These are phyloP conservation scores for Falco columbarius DNA, from an alignment of 2,797 vertebrate genomes.

Conservation along the genomic window DNA sequence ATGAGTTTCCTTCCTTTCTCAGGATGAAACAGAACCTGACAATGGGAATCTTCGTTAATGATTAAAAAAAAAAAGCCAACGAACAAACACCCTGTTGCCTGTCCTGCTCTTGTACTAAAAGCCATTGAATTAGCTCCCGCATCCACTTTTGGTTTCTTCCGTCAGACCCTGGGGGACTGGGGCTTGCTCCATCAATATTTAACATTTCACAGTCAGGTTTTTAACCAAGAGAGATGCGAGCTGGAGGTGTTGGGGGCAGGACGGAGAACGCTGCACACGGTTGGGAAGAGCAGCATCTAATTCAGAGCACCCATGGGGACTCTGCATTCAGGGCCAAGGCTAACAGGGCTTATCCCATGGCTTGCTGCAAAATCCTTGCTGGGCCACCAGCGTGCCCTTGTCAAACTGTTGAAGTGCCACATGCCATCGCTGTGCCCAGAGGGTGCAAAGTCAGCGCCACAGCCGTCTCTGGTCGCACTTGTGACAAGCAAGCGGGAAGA, in stretches of 20 bases:
- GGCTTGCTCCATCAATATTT: not conserved
- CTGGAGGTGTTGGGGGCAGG: not conserved
- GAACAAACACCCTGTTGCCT: not conserved
- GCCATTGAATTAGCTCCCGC: not conserved
- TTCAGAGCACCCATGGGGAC: not conserved
- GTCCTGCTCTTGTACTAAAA: not conserved
- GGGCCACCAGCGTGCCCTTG: not conserved
- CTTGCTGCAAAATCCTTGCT: not conserved
- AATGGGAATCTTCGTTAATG: not conserved
- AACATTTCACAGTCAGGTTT: not conserved
- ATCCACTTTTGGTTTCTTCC: not conserved
- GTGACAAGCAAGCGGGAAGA: not conserved
- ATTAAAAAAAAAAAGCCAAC: not conserved
- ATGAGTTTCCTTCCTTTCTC: not conserved
- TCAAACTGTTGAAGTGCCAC: not conserved
- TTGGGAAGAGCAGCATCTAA: not conserved
- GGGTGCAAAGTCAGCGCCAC: not conserved
- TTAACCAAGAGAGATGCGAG: not conserved
- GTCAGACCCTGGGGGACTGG: not conserved
- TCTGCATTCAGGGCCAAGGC: not conserved
- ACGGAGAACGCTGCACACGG: accelerated
- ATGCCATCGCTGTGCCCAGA: not conserved
- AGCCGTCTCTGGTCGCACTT: accelerated
- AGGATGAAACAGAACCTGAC: not conserved
- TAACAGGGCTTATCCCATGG: not conserved